These are phyloP conservation scores for Plebejus anna DNA, from an alignment of 2,888 invertebrate genomes.

Conservation along the genomic window DNA sequence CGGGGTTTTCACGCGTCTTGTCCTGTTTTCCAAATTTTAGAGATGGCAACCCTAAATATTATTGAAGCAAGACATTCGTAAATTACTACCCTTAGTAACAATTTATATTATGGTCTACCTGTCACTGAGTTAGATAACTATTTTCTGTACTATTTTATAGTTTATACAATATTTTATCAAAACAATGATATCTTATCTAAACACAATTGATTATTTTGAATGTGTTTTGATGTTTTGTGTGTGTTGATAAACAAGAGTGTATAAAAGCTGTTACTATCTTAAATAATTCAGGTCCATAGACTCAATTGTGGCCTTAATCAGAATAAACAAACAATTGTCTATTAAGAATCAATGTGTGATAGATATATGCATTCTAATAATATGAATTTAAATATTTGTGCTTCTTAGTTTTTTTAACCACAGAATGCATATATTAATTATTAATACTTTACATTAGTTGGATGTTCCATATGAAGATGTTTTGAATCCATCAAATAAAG, in stretches of 20 bases:
- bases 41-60: no score
- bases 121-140: not conserved
- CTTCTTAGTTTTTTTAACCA: no score
- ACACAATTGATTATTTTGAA: slow-evolving; percentile 33
- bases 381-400: no score
- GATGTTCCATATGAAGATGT: no score
- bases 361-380: no score
- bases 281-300: not conserved
- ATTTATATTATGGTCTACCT: not conserved
- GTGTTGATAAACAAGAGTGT: not conserved
- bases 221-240: not conserved
- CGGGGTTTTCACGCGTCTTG: no score
- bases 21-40: no score
- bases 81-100: no score
- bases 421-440: no score
- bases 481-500: no score
- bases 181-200: slow-evolving; percentile 35
- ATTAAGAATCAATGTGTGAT: not conserved
- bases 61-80: no score
- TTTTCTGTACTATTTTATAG: not conserved
- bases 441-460: no score
- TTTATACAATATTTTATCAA: slow-evolving; percentile 27
- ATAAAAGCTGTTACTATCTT: not conserved
- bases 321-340: not conserved
- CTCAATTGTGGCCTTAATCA: not conserved